Conservation (phyloP, 2,113 vertebrate genomes). For the Chrysochloris asiatica region DNA sequence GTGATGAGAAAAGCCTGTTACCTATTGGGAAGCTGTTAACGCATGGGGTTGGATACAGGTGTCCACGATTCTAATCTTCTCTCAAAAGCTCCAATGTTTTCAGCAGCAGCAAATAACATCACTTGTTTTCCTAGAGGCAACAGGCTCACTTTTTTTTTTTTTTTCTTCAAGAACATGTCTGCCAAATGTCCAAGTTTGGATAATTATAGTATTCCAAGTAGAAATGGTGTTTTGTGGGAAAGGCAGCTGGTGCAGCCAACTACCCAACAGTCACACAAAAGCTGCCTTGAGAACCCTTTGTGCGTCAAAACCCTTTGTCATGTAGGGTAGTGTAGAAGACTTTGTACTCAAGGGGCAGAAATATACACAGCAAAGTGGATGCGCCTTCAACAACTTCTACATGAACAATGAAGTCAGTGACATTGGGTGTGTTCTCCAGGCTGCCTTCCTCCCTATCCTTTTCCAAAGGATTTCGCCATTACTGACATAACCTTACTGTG, state of each 20-base stretch:
- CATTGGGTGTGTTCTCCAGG: neutral
- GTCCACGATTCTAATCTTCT: neutral
- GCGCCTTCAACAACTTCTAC: neutral
- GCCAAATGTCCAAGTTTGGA: neutral
- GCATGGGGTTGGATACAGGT: neutral
- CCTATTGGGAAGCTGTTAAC: neutral
- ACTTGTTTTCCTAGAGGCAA: neutral
- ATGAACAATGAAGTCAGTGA: neutral
- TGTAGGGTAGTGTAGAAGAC: neutral
- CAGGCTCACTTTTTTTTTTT: neutral
- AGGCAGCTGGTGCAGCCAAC: neutral
- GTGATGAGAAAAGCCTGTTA: neutral
- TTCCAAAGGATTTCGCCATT: neutral
- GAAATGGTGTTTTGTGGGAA: neutral
- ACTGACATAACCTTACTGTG: neutral
- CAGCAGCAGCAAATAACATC: neutral
- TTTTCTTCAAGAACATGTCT: neutral
- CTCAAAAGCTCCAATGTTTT: neutral
- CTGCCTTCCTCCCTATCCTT: neutral
- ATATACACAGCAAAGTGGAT: neutral
- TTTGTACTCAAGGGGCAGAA: no score
- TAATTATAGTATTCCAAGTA: neutral
- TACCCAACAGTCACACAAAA: fast-evolving
- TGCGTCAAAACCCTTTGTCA: no score
- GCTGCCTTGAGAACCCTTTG: neutral